Base-by-base conservation (phyloP, 1,140 invertebrate genomes). In the Rhynchophorus ferrugineus region DNA sequence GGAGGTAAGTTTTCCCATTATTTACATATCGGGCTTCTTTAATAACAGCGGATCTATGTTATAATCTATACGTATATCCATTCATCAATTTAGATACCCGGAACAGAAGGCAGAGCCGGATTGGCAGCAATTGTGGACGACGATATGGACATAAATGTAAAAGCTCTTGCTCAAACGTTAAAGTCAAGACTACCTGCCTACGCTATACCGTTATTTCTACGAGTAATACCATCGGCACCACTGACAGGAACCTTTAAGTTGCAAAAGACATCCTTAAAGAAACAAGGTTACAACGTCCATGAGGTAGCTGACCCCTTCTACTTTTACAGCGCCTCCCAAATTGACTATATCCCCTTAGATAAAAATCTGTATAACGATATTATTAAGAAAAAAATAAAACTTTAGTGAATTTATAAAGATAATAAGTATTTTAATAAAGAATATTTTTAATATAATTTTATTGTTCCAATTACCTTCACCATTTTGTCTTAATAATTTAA, bases 91-190 rank as follows among this genome's bases (percentile, higher is more conserved):
- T 64, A 88, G 85, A 75, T 89, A 56, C 81, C 83, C 55, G 80
- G 87, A 53, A 73, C 79, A 21, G 95, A 99, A 77, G 95, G 95
- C 5, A 83, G 82, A 69, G 93, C 92, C 41, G 95, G 95, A 16
- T 98, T 98, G 95, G 91, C 83, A 9, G 88, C 92, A 11, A 90
- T 98, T 59, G 82, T 89, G 2, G 90, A 93, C 67, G 76, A 80
- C 2, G 70, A 82, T 1, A 73, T 75, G 14, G 78, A 75, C 47
- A 55, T 92, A 2, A 81, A 93, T 67, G 62, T 89, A 18, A 64
- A 75, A 8, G 62, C 74, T 13, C 73, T 91, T n/a, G 74, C 75
- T 1, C 69, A 75, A 50, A 78, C 78, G 14, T 69, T 93, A 11
- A 78, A 80, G 46, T 76, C 81, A 37, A 72, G 78, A 13, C 72